Base-by-base conservation (phyloP, 2,888 invertebrate species). In the Lingula anatina region DNA sequence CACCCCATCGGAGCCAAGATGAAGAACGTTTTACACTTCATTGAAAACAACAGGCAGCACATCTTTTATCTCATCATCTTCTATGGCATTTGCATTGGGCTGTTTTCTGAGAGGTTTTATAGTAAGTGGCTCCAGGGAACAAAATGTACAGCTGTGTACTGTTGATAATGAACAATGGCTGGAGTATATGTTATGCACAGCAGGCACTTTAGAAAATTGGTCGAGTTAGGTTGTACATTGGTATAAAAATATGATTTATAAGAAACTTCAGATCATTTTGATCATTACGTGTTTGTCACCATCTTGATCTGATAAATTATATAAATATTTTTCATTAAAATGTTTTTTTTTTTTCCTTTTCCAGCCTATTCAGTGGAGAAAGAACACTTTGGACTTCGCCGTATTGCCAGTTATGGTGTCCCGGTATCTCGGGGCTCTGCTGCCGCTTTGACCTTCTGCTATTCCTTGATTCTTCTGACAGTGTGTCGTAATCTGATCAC, bases 401-500 rank as follows among this genome's bases (percentile, higher is more conserved):
- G 79, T 50, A 79, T 84, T 56, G 81, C 83, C 50, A 83, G 84
- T 23, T 80, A 81, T 61, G 84, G 84, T 9, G 81, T 84, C 20
- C 80, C 83, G 23, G 62, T 83, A 18, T 83, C 84, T 1, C 71
- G 84, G 58, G 84, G 84, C 21, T 82, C 83, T 1, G 84, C 84
- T 1, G 83, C 83, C 5, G 82, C 80, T 2, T 82, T 83, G 81
- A 83, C 83, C 80, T 83, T 84, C 65, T 79, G 81, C 24, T 84
- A 81, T 68, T 80, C 83, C 1, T 76, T 81, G 1, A 71, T 85
- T 9, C 71, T 85, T 35, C 66, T 85, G 18, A 83, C 83, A 9
- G 83, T 84, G 83, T 83, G 83, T 58, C 75, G 83, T 37, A 84
- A 84, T 66, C 76, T 78, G n/a, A 80, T 83, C 48, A 83, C 83